Evolutionary conservation across 2,888 invertebrate genomes (phyloP).

Genomic region (Drosophila mulleri): DNA sequence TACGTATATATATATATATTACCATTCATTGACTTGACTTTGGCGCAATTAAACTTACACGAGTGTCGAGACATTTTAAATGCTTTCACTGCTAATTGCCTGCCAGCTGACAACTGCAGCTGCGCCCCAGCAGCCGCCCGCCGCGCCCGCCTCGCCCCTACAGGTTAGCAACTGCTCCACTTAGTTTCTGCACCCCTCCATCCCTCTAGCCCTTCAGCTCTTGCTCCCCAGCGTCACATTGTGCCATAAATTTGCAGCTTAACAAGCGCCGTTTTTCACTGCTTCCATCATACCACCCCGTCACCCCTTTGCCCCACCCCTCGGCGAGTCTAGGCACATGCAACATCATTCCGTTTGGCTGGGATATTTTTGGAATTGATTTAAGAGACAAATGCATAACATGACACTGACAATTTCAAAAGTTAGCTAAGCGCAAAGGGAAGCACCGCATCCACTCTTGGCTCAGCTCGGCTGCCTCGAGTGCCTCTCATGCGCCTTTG

Average conservation of each 20-base stretch:
- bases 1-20: neutral
- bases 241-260: slow-evolving; percentile 68
- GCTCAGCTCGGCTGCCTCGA: neutral
- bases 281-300: neutral
- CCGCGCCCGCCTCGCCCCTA: neutral
- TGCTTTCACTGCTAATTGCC: slow-evolving; percentile 61
- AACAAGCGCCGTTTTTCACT: slow-evolving; percentile 24
- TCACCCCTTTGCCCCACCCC: neutral
- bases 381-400: slow-evolving; percentile 70
- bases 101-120: slow-evolving; percentile 24
- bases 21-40: slow-evolving; percentile 63
- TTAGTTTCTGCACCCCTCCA: neutral
- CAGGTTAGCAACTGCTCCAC: slow-evolving; percentile 37
- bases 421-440: too few relatives aligned
- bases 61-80: slow-evolving; percentile 57
- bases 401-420: slow-evolving; percentile 71
- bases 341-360: slow-evolving; percentile 14
- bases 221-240: slow-evolving; percentile 25
- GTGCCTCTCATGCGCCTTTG: neutral
- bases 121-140: neutral
- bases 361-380: slow-evolving; percentile 39
- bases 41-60: slow-evolving; percentile 59
- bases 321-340: slow-evolving; percentile 1
- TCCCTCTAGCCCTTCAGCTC: neutral
- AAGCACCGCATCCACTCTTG: neutral